Percentiles rank a stretch among this genome's conserved stretches.
These are phyloP conservation scores for Todiramphus chloris DNA, from an alignment of 2,113 vertebrate species.

Conservation along the genomic window DNA sequence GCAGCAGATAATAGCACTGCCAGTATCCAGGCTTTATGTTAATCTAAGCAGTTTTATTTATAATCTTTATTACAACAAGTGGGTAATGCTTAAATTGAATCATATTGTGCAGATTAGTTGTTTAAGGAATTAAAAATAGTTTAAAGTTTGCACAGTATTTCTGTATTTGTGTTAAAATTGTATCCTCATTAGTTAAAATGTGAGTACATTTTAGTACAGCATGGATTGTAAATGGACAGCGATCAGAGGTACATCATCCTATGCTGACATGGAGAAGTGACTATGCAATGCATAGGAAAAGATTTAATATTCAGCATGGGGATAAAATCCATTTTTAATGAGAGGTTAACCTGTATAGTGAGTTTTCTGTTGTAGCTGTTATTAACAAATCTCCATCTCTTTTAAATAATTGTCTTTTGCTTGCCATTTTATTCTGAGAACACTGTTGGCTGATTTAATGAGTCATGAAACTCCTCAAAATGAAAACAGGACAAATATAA, in stretches of 20 bases:
- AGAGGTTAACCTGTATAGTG: slow-evolving; percentile 17
- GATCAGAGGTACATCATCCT: not conserved
- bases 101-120: not conserved
- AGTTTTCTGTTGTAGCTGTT: not conserved
- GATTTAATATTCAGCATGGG: not conserved
- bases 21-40: not conserved
- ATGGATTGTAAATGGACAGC: not conserved
- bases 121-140: not conserved
- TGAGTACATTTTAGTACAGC: not conserved
- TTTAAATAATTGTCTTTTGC: slow-evolving; percentile 39
- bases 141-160: not conserved
- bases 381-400: not conserved
- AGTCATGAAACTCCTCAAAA: slow-evolving; percentile 49
- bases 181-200: not conserved
- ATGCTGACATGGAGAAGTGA: not conserved
- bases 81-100: not conserved
- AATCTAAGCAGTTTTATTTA: not conserved
- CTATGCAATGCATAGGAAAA: not conserved
- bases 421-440: not conserved
- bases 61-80: not conserved
- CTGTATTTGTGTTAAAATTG: not conserved
- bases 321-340: slow-evolving; percentile 24
- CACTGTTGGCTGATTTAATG: slow-evolving; percentile 54
- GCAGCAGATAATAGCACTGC: not conserved
- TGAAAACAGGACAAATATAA: slow-evolving; percentile 23